A percentile compares a stretch with the other conserved stretches of the same genome.
Evolutionary conservation across 1,140 invertebrate species (phyloP).

Genomic region (Rhopalosiphum maidis): DNA sequence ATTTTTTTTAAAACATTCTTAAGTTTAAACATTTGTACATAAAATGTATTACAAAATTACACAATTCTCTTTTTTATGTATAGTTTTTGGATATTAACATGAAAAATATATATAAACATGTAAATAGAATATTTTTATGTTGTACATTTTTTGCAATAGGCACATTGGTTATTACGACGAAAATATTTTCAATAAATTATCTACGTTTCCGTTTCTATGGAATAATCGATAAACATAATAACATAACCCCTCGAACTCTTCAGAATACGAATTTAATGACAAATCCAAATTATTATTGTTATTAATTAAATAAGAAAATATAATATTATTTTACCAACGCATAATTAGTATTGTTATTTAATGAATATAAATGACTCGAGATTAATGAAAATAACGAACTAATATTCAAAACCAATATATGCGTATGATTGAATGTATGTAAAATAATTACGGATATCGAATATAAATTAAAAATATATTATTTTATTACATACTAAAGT

Average conservation of each 20-base stretch:
- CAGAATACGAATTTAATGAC: neutral
- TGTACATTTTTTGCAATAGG: neutral
- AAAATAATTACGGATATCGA: neutral
- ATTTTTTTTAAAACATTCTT: too few relatives aligned
- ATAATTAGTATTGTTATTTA: neutral
- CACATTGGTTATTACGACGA: neutral
- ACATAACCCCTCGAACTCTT: conserved; percentile 45
- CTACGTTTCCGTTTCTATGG: conserved; percentile 54
- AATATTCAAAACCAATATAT: neutral
- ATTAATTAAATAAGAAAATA: conserved; percentile 11
- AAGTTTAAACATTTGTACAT: neutral
- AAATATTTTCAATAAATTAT: conserved; percentile 43
- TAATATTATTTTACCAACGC: neutral
- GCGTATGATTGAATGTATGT: neutral
- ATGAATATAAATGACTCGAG: neutral
- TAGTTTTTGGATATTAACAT: neutral
- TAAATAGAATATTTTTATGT: neutral
- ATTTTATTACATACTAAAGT: neutral
- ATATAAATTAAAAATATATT: neutral
- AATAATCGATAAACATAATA: conserved; percentile 57
- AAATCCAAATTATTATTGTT: conserved; percentile 27
- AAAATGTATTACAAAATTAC: neutral
- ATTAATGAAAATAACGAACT: neutral
- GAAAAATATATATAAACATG: neutral
- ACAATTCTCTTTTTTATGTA: neutral